A percentile compares a stretch with the other conserved stretches of the same genome.
phyloP scores from a whole-genome alignment of 2,113 vertebrate species.

The Trematomus loennbergii region DNA sequence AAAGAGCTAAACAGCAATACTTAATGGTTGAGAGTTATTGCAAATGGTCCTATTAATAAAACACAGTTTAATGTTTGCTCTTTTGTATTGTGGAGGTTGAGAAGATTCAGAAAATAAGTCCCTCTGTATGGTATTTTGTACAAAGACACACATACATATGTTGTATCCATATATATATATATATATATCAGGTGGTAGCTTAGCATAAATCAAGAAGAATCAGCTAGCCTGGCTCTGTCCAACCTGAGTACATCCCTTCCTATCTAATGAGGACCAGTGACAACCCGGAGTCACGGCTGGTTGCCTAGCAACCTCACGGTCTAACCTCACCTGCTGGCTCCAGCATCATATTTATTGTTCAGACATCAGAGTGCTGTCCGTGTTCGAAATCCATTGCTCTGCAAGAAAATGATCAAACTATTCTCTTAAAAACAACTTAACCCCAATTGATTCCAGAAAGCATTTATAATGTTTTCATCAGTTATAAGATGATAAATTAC shows the following conservation, averaged over 20 bases:
- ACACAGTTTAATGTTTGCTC: slow-evolving; percentile 8
- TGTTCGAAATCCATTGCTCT: not conserved
- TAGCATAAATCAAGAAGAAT: not conserved
- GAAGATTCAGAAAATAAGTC: not conserved
- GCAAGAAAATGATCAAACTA: not conserved
- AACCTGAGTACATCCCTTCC: no score
- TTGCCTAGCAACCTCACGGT: slow-evolving; percentile 3
- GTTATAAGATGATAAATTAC: no score
- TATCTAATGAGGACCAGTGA: not conserved
- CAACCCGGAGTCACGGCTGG: not conserved
- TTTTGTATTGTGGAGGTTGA: not conserved
- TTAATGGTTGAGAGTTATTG: not conserved
- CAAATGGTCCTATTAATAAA: slow-evolving; percentile 17
- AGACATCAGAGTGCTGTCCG: not conserved
- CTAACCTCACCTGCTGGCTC: not conserved
- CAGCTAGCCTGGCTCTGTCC: not conserved
- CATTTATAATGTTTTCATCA: no score
- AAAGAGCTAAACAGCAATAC: not conserved
- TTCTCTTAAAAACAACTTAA: not conserved
- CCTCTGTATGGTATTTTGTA: not conserved
- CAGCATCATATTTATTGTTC: not conserved
- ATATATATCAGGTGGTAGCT: not conserved
- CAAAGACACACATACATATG: not conserved
- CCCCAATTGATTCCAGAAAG: not conserved
- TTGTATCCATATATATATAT: no score